Evolutionary conservation across 2,888 invertebrate species (phyloP), one percentile per base, ranked within the genome.

Genomic region (Apamea epomidion): DNA sequence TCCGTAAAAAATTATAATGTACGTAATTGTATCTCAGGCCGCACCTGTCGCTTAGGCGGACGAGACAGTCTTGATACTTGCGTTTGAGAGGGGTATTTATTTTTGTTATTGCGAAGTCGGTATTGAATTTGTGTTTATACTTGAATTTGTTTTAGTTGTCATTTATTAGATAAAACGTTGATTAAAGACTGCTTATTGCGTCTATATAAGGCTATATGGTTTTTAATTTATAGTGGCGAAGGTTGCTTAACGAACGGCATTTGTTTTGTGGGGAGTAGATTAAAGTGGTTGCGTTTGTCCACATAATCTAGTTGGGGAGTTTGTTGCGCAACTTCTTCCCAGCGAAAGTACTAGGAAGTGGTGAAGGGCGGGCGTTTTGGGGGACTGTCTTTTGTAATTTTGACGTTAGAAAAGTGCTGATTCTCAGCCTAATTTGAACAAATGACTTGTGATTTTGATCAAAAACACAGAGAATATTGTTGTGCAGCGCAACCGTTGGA

Each of bases 1-100:
- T 91, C 90, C 88, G 91, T 92, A 92, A 93, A 92, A 92, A 92
- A 94, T 93, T 94, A 94, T 94, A 94, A 93, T 90, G 90, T 89
- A 84, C 88, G 93, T 94, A 94, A 94, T 94, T 94, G 94, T 94
- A 92, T 92, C 89, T 88, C 80, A 84, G 91, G 89, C 89, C 86
- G 83, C 88, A 89, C 89, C 88, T 90, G 90, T 42, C 75, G 73
- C 70, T 42, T 42, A 70, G 29, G 14, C 0, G 60, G 78, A 76
- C 67, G 18, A n/a, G 1, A 14, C n/a, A 0, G 7, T 81, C 73
- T 89, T 87, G 89, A 87, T 90, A 84, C 88, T 89, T 81, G 62
- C 29, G 48, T 48, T 6, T 75, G 16, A n/a, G 2, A 14, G 21
- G 0, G 14, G 10, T 37, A 54, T 45, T 45, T 74, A 14, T 62